Evolutionary conservation across 1,140 invertebrate genomes (phyloP).

Genomic region (Bombus superbus): DNA sequence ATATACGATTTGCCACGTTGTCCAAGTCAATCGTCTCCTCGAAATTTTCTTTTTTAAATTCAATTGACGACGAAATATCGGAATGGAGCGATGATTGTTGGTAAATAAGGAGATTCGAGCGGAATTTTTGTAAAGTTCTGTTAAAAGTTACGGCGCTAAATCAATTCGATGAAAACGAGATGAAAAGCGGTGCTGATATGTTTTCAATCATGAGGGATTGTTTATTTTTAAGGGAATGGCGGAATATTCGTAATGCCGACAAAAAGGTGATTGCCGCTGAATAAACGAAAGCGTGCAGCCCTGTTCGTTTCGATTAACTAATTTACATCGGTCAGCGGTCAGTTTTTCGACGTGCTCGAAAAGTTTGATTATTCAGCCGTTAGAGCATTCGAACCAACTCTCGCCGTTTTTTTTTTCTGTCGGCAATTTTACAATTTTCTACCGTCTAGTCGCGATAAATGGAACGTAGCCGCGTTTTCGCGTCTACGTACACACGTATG

Average conservation of each 20-base stretch:
- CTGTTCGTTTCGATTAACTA: conserved; percentile 14
- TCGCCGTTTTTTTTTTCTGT: not conserved
- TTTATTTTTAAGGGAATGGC: not conserved
- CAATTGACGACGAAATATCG: not conserved
- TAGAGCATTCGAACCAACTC: not conserved
- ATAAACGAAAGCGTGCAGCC: not conserved
- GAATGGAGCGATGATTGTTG: not conserved
- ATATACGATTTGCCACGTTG: not conserved
- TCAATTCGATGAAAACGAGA: not conserved
- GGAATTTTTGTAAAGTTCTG: not conserved
- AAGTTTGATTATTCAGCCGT: conserved; percentile 5
- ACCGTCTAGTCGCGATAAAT: not conserved
- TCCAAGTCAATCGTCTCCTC: not conserved
- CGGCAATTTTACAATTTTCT: conserved; percentile 6
- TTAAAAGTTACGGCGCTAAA: not conserved
- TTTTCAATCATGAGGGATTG: not conserved
- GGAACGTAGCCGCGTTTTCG: not conserved
- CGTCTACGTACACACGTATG: too few relatives aligned
- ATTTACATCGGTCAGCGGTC: not conserved
- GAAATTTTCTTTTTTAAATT: not conserved
- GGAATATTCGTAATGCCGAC: not conserved
- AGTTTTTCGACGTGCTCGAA: not conserved
- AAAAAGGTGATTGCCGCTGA: not conserved
- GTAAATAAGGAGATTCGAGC: not conserved
- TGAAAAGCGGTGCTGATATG: not conserved